Percentiles rank a stretch among this genome's conserved stretches.
Evolutionary conservation across 2,113 vertebrate species (phyloP).

Genomic region (Heterochromis multidens): DNA sequence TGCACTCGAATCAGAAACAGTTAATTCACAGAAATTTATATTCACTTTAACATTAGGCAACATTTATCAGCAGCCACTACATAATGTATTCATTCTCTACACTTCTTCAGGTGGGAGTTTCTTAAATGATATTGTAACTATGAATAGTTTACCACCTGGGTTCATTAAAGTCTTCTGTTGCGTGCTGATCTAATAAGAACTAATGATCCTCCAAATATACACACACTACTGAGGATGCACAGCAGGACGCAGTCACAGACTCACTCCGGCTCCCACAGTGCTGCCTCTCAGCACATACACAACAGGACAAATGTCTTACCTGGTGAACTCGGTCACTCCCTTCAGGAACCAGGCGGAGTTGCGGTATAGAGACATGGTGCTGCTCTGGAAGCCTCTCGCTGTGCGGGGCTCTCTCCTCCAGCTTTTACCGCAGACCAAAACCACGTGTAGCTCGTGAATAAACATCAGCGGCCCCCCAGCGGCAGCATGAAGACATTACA

Average conservation of each 20-base stretch:
- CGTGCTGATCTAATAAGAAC: neutral
- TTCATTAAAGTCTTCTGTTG: neutral
- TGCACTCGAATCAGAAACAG: neutral
- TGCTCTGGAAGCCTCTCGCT: conserved; percentile 44
- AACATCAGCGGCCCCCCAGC: conserved; percentile 17
- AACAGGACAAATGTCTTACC: conserved; percentile 50
- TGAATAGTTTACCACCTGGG: neutral
- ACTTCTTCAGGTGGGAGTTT: neutral
- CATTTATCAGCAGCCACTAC: neutral
- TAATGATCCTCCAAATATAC: neutral
- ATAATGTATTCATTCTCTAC: neutral
- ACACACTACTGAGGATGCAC: neutral
- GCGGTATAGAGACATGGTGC: conserved; percentile 78
- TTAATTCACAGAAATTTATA: neutral
- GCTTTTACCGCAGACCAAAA: conserved; percentile 41
- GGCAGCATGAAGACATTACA: neutral
- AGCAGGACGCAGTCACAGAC: neutral
- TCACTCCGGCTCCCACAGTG: neutral
- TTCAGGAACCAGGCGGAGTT: conserved; percentile 80
- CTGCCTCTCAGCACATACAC: neutral
- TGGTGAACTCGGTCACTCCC: conserved; percentile 78
- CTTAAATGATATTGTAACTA: neutral
- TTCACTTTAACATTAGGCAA: neutral
- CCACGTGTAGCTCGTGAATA: conserved; percentile 50
- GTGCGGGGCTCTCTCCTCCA: conserved; percentile 1